Evolutionary conservation across 2,888 invertebrate species (phyloP).

Genomic region (Ganaspis brasiliensis): DNA sequence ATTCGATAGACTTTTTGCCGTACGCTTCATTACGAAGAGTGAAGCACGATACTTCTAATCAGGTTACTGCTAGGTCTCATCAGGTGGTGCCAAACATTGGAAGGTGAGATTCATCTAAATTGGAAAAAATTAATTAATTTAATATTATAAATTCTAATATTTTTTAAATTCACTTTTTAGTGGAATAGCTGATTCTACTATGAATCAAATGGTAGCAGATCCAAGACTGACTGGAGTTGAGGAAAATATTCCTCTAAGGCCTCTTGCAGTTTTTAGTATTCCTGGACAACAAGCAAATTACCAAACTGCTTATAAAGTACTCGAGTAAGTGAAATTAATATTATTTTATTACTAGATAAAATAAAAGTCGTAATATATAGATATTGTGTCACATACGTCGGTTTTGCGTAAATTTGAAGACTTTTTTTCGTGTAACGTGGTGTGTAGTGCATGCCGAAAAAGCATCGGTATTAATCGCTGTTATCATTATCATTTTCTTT

Average conservation of each 20-base stretch:
- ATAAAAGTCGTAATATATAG: conserved; percentile 58
- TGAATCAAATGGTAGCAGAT: conserved; percentile 75
- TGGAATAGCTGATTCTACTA: conserved; percentile 75
- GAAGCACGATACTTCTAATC: conserved; percentile 82
- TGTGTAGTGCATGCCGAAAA: conserved; percentile 68
- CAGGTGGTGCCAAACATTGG: conserved; percentile 80
- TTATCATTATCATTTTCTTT: conserved; percentile 40
- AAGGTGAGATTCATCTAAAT: conserved; percentile 69
- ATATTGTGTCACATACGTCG: conserved; percentile 55
- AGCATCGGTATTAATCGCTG: conserved; percentile 49
- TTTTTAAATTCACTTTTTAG: conserved; percentile 57
- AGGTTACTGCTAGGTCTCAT: conserved; percentile 82
- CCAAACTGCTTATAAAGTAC: conserved; percentile 86
- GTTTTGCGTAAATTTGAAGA: conserved; percentile 49
- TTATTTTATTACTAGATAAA: neutral
- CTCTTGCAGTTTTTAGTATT: conserved; percentile 84
- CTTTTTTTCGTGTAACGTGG: conserved; percentile 56
- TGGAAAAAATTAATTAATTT: neutral
- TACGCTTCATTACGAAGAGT: conserved; percentile 83
- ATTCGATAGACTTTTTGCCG: conserved; percentile 83
- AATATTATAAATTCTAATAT: neutral
- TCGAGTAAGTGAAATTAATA: conserved; percentile 84
- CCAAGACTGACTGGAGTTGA: conserved; percentile 80
- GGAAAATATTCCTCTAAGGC: conserved; percentile 90
- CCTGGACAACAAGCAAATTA: conserved; percentile 71